phyloP scores from a whole-genome alignment of 2,888 invertebrate species.

The Trypoxylon attenuatum region DNA sequence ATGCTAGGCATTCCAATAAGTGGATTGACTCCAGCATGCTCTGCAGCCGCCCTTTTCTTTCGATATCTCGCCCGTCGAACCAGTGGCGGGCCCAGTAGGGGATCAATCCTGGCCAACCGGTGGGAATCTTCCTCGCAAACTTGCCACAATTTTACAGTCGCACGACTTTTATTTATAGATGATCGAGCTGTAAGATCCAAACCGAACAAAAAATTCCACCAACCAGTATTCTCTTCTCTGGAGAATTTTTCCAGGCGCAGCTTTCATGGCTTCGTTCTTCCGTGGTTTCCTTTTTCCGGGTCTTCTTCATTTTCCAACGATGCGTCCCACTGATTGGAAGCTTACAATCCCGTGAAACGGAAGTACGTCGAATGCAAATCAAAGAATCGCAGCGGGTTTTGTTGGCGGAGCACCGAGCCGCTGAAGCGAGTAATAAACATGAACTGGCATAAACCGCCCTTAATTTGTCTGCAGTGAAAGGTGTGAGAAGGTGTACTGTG shows the following conservation, averaged over 20 bases:
- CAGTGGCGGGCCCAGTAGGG: conserved; percentile 37
- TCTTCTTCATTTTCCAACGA: background rate
- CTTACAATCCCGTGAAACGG: background rate
- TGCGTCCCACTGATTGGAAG: background rate
- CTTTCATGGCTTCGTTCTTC: background rate
- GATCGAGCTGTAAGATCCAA: too few relatives aligned
- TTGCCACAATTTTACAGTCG: conserved; percentile 37
- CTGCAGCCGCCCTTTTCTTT: conserved; percentile 46
- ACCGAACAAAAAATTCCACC: too few relatives aligned
- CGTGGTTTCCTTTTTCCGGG: background rate
- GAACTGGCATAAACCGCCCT: too few relatives aligned
- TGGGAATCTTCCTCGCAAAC: conserved; percentile 33
- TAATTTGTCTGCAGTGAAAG: too few relatives aligned
- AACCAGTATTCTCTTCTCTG: too few relatives aligned
- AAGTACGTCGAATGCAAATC: background rate
- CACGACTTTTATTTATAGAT: too few relatives aligned
- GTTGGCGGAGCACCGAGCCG: background rate
- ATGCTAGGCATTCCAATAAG: conserved; percentile 66
- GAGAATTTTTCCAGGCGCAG: background rate
- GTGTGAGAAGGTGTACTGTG: too few relatives aligned
- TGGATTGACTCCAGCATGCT: conserved; percentile 67
- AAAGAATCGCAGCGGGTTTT: background rate
- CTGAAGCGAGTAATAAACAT: too few relatives aligned
- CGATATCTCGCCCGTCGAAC: conserved; percentile 44
- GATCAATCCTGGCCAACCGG: conserved; percentile 20